Percentiles rank a stretch among this genome's conserved stretches.
Evolutionary conservation across 2,888 invertebrate genomes (phyloP).

Genomic region (Agelastica alni): DNA sequence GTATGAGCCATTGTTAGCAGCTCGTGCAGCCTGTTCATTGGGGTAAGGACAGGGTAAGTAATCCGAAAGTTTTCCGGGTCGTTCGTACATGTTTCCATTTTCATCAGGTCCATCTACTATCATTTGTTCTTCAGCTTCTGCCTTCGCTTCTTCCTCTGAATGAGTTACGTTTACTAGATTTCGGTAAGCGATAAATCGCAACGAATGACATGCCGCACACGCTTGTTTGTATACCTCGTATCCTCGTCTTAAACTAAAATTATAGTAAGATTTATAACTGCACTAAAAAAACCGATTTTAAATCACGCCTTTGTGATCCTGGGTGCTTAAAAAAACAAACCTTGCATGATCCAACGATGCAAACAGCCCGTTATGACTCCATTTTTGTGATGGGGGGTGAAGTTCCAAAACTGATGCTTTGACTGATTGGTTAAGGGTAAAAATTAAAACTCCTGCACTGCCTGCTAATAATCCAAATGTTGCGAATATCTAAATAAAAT

Average conservation of each 20-base stretch:
- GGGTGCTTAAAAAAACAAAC: constrained; percentile 26
- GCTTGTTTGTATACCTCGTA: constrained; percentile 99
- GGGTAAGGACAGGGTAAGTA: constrained; percentile 90
- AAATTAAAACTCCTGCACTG: constrained; percentile 80
- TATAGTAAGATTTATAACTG: too few relatives aligned
- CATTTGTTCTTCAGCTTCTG: constrained; percentile 86
- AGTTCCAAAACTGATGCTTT: constrained; percentile 79
- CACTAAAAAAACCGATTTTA: too few relatives aligned
- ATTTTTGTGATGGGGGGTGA: constrained; percentile 81
- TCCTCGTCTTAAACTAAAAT: constrained; percentile 77
- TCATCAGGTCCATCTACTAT: constrained; percentile 87
- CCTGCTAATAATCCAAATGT: constrained; percentile 79
- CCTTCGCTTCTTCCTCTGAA: constrained; percentile 96
- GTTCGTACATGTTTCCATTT: constrained; percentile 82
- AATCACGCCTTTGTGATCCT: too few relatives aligned
- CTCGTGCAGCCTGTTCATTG: constrained; percentile 96
- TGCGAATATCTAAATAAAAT: constrained; percentile 67
- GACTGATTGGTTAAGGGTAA: constrained; percentile 85
- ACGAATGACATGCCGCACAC: constrained; percentile 97
- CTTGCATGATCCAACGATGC: constrained; percentile 77
- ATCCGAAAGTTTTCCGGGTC: constrained; percentile 95
- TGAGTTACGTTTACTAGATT: constrained; percentile 88
- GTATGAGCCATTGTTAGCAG: constrained; percentile 94
- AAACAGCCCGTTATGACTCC: constrained; percentile 82
- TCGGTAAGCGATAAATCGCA: constrained; percentile 90